A percentile compares a stretch with the other conserved stretches of the same genome.
Evolutionary conservation across 2,888 invertebrate species (phyloP).

Genomic region (Nephrotoma appendiculata): DNA sequence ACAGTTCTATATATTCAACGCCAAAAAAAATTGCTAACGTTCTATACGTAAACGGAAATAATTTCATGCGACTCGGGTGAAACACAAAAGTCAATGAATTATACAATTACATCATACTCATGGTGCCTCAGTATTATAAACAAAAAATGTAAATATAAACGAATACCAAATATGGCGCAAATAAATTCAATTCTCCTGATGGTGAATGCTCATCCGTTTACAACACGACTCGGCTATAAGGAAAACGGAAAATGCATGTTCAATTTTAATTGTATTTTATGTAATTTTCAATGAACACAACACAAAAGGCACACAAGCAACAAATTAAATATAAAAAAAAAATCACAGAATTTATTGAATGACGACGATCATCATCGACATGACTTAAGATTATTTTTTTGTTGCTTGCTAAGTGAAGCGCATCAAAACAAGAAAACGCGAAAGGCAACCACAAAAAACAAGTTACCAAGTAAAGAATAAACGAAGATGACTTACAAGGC

Average conservation of each 20-base stretch:
- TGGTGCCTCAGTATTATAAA: too few species aligned
- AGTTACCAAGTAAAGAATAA: not conserved
- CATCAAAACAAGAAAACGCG: not conserved
- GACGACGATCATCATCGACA: not conserved
- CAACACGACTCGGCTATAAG: not conserved
- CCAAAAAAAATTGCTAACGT: too few species aligned
- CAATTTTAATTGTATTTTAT: not conserved
- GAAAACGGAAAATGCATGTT: not conserved
- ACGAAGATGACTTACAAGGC: not conserved
- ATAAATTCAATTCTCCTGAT: not conserved
- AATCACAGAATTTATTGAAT: not conserved
- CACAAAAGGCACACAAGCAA: not conserved
- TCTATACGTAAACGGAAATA: too few species aligned
- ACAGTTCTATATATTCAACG: too few species aligned
- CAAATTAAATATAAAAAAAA: not conserved
- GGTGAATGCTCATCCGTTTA: not conserved
- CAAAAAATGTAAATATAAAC: not conserved
- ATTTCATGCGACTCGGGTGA: too few species aligned
- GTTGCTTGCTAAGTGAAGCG: not conserved
- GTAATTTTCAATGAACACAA: not conserved
- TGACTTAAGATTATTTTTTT: not conserved
- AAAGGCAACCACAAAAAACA: not conserved
- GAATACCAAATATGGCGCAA: not conserved
- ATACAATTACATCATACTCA: too few species aligned
- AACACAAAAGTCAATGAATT: too few species aligned